Evolutionary conservation across 2,113 vertebrate genomes (phyloP), one percentile per base, ranked within the genome.

Genomic region (Pseudorasbora parva): DNA sequence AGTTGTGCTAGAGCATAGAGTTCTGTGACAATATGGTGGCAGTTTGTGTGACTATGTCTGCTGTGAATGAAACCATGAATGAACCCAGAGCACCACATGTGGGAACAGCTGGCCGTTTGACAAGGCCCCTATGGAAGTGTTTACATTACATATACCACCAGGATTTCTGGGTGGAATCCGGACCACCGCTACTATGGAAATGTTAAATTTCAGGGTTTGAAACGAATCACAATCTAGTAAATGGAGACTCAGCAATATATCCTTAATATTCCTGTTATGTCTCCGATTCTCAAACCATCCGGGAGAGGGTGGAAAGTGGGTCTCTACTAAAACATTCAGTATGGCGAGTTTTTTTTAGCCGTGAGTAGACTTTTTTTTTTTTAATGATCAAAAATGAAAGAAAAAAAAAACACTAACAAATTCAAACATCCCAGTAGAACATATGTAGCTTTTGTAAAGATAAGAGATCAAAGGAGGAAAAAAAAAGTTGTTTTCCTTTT

Each of bases 381-480:
- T 89, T 89, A 90, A 90, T 91, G 87, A 87, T 82, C 60, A 88
- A 85, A 91, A 90, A 90, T 86, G 80, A 92, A 90, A 91, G 92
- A 51, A 25, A 74, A 11, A 74, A 11, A 17, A n/a, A 71, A 93
- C 91, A 94, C 93, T 94, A 94, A 94, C 94, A 93, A 88, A 91
- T 88, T 86, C 90, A 94, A 93, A 91, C 91, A 92, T 93, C 93
- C 93, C 93, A 94, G 93, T 94, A 94, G 92, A 94, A 90, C 90
- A 94, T 89, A 91, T 94, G 94, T 95, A 95, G 94, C 94, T 93
- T 95, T 94, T 94, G 89, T 94, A 93, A 93, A 91, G 85, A 92
- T 41, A 51, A 89, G 80, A 86, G 87, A 87, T 87, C 56, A 89
- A 78, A 87, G 84, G 66, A n/a, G 57, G 57, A 23, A 81, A 89